phyloP scores from a whole-genome alignment of 2,888 invertebrate species.

The Tinea semifulvella region DNA sequence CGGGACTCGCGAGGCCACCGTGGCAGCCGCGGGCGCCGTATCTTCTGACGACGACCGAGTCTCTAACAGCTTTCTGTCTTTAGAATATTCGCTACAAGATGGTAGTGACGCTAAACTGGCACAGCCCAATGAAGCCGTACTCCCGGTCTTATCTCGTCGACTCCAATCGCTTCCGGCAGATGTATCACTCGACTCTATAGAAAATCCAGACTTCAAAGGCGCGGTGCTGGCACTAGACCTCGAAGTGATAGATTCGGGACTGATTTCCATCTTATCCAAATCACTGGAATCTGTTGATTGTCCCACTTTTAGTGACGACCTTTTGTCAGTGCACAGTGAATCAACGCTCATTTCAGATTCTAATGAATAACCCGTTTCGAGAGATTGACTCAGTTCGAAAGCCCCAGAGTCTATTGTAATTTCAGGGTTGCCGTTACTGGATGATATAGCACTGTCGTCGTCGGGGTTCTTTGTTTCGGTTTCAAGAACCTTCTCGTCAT shows the following conservation, averaged over 20 bases:
- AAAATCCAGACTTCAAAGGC: constrained; percentile 63
- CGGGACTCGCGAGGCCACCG: constrained; percentile 39
- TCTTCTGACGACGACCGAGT: constrained; percentile 71
- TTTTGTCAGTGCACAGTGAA: constrained; percentile 65
- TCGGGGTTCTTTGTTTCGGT: constrained; percentile 55
- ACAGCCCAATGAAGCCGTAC: constrained; percentile 69
- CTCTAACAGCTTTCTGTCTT: constrained; percentile 59
- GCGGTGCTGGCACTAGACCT: constrained; percentile 61
- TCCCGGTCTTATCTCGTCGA: constrained; percentile 66
- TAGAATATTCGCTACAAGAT: constrained; percentile 71
- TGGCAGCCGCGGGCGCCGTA: constrained; percentile 40
- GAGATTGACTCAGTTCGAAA: constrained; percentile 57
- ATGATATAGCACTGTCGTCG: constrained; percentile 56
- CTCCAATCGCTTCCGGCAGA: constrained; percentile 70
- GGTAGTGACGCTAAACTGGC: constrained; percentile 72
- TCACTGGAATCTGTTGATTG: constrained; percentile 76
- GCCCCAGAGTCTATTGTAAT: constrained; percentile 59
- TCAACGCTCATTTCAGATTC: constrained; percentile 68
- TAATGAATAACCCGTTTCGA: constrained; percentile 60
- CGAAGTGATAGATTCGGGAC: constrained; percentile 59
- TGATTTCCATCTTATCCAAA: constrained; percentile 66
- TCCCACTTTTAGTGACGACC: constrained; percentile 68
- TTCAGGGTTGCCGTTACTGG: constrained; percentile 59
- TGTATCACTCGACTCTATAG: constrained; percentile 71
- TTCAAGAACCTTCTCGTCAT: constrained; percentile 47